Base-by-base conservation (phyloP, 2,888 invertebrate species). In the Cataglyphis livida region DNA sequence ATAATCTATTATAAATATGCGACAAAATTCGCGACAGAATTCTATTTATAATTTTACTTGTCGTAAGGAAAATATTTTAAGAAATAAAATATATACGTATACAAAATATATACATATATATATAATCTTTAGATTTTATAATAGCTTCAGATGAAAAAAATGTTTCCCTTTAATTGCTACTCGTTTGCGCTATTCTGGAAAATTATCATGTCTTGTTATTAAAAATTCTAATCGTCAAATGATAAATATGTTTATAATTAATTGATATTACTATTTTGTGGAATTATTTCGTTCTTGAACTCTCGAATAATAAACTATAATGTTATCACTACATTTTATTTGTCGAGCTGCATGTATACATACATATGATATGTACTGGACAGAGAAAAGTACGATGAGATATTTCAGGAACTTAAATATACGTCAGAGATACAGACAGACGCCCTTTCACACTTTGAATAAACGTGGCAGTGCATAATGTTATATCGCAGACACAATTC, bases 351-450 rank as follows among this genome's bases (percentile, higher is more conserved):
- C 4, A 44, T 48, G 15, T 48, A 18, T 15, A 6, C n/a, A 6
- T 48, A n/a, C 2, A 28, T 59, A 28, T 44, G 15, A 15, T 18
- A 18, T 18, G 5, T 10, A 5, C 25, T 15, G 15, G 4, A 12
- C 25, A 25, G 25, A n/a, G 51, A 7, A n/a, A 51, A 51, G 5
- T 51, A 35, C 44, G 15, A 75, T 10, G 66, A n/a, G 12, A 76
- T 68, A 66, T 68, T 68, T 51, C 12, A 18, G n/a, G 38, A 76
- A 76, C 68, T 66, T 66, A 68, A 76, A 68, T 38, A 18, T 66
- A 66, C 18, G 28, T 4, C 48, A 35, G 38, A 28, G 28, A 75
- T 48, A 51, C 35, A 38, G 51, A 65, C 12, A 48, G 35, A 64
- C 44, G 41, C 32, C 18, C 28, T 70, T 59, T 57, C 18, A 15